Conservation (phyloP, 1,140 invertebrate genomes). For the Cydia strobilella region DNA sequence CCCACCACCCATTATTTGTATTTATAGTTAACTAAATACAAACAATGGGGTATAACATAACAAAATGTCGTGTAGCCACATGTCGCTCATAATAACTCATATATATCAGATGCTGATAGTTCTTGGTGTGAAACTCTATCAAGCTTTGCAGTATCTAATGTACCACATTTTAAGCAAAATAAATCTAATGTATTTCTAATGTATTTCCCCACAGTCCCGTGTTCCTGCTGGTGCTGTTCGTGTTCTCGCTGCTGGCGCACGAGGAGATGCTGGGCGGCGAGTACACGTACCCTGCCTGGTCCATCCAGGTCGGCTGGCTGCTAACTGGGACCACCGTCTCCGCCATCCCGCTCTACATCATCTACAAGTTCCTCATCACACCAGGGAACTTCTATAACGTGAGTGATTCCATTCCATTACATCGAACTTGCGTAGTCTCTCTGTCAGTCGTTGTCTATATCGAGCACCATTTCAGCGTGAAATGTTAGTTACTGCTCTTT, state of each 20-base stretch:
- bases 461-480: too few relatives aligned
- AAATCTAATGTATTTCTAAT: neutral
- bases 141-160: too few relatives aligned
- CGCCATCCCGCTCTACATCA: slow-evolving; percentile 94
- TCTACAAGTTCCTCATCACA: slow-evolving; percentile 90
- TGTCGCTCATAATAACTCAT: too few relatives aligned
- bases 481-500: neutral
- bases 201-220: slow-evolving; percentile 51
- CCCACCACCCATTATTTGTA: too few relatives aligned
- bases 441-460: too few relatives aligned
- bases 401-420: slow-evolving; percentile 47
- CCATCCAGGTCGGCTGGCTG: slow-evolving; percentile 93
- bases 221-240: slow-evolving; percentile 89
- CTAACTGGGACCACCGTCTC: slow-evolving; percentile 95
- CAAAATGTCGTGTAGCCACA: too few relatives aligned
- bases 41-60: too few relatives aligned
- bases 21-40: too few relatives aligned
- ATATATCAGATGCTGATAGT: too few relatives aligned
- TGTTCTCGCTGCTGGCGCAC: slow-evolving; percentile 93
- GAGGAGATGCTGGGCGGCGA: slow-evolving; percentile 93
- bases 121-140: too few relatives aligned
- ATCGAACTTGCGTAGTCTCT: neutral
- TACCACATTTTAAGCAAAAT: too few relatives aligned
- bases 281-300: slow-evolving; percentile 94
- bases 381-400: slow-evolving; percentile 87